Evolutionary conservation across 2,113 vertebrate species (phyloP).

Genomic region (Solea solea): DNA sequence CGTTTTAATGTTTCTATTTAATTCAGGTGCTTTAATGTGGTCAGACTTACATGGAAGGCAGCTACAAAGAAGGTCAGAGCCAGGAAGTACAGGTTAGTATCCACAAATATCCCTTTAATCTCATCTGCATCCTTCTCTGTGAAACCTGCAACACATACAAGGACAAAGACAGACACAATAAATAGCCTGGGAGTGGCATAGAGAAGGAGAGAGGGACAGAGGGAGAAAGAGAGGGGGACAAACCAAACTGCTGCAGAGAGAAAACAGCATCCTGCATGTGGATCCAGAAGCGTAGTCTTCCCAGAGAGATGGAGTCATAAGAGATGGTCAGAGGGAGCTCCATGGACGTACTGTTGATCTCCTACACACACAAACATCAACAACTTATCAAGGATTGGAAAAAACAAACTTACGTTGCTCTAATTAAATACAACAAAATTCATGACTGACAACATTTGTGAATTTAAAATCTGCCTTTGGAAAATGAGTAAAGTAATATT

Average conservation of each 20-base stretch:
- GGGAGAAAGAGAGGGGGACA: constrained; percentile 7
- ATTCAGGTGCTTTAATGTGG: neutral
- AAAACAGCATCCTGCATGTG: constrained; percentile 98
- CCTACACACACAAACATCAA: constrained; percentile 76
- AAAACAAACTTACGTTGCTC: neutral
- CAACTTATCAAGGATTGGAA: neutral
- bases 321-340: constrained; percentile 93
- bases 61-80: constrained; percentile 97
- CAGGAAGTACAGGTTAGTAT: constrained; percentile 96
- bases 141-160: constrained; percentile 83
- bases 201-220: neutral
- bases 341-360: constrained; percentile 90
- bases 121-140: constrained; percentile 98
- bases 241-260: constrained; percentile 96
- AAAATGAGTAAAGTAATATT: constrained; percentile 5
- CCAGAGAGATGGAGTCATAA: constrained; percentile 95
- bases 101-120: constrained; percentile 98
- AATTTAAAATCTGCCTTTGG: constrained; percentile 8
- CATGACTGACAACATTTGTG: neutral
- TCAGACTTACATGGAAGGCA: constrained; percentile 91
- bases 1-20: neutral
- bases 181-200: neutral
- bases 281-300: constrained; percentile 95
- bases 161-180: neutral
- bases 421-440: no score